Percentiles rank a stretch among this genome's conserved stretches.
These are phyloP conservation scores for Peromyscus polionotus DNA, from an alignment of 2,113 vertebrate species.

Conservation along the genomic window DNA sequence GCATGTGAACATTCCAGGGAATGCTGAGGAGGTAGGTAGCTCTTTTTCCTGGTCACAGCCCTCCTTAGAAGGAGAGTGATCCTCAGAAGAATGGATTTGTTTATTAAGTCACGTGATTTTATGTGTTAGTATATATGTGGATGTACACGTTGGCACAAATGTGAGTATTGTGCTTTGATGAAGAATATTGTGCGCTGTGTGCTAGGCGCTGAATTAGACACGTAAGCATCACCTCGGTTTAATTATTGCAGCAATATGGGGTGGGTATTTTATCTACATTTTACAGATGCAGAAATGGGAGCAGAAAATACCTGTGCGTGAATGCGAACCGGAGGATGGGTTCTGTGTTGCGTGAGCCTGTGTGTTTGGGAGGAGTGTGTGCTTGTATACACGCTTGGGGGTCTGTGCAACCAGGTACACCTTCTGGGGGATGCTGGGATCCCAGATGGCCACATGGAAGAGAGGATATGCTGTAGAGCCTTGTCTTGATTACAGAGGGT, in stretches of 20 bases:
- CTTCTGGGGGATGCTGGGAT: background rate
- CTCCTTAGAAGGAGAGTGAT: conserved; percentile 37
- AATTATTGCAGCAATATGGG: background rate
- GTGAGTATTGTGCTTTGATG: background rate
- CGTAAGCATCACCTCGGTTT: background rate
- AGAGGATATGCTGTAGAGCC: background rate
- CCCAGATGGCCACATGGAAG: background rate
- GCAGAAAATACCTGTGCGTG: background rate
- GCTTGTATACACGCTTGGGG: background rate
- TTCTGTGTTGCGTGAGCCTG: background rate
- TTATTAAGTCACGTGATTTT: conserved; percentile 27
- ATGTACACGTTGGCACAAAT: background rate
- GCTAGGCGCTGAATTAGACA: background rate
- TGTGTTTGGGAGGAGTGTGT: background rate
- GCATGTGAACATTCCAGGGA: background rate
- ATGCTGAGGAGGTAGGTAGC: background rate
- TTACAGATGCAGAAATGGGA: background rate
- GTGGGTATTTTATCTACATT: background rate
- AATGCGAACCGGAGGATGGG: background rate
- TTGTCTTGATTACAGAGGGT: background rate
- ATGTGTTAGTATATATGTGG: background rate
- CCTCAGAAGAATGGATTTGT: conserved; percentile 17
- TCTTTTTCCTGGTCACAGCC: background rate
- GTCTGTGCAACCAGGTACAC: background rate
- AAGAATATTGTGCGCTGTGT: background rate